Percentiles rank a stretch among this genome's conserved stretches.
phyloP scores from a whole-genome alignment of 2,113 vertebrate species.

The Rafetus swinhoei region DNA sequence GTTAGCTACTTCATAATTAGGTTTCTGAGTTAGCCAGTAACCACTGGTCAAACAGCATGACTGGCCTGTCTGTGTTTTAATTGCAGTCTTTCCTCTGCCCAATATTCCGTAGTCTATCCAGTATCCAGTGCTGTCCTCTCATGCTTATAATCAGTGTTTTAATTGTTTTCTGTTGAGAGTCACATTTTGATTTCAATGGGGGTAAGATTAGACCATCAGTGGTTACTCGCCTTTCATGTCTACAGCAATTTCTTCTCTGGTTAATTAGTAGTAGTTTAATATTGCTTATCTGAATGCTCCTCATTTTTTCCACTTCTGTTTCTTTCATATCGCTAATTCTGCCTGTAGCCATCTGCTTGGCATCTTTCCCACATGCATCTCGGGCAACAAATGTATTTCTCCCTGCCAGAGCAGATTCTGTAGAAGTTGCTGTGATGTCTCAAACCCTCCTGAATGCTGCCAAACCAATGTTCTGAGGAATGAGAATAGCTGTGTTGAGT shows the following conservation, averaged over 20 bases:
- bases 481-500: accelerated
- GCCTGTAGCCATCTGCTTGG: background rate
- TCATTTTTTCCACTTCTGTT: background rate
- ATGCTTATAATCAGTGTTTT: background rate
- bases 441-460: background rate
- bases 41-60: background rate
- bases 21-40: background rate
- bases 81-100: background rate
- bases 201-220: background rate
- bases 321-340: background rate
- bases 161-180: background rate
- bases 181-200: background rate
- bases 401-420: background rate
- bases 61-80: background rate
- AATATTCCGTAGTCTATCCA: background rate
- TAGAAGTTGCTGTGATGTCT: background rate
- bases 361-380: accelerated
- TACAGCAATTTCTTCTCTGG: background rate
- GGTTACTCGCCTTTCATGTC: background rate
- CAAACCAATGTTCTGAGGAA: background rate
- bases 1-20: background rate
- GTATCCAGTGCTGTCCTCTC: background rate
- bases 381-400: background rate
- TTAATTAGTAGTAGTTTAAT: background rate
- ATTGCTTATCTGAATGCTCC: background rate